Conservation (phyloP, 2,888 invertebrate species). For the Stenchaetothrips biformis region DNA sequence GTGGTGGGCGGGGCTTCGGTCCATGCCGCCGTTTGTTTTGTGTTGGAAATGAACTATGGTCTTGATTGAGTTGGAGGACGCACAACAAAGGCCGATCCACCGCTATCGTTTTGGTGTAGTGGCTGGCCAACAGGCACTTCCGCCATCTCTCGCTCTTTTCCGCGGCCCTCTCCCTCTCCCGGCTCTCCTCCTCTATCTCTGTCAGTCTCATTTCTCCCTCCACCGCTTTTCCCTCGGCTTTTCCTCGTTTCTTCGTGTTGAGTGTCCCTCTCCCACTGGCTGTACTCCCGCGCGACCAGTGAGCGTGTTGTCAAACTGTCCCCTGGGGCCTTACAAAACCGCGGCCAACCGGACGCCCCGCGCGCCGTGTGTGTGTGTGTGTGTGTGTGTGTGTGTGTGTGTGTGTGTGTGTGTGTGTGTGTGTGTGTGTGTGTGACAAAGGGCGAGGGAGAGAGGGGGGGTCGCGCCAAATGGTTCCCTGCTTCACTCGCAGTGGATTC, state of each 20-base stretch:
- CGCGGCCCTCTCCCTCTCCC: neutral
- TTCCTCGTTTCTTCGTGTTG: neutral
- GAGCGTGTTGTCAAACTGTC: slow-evolving; percentile 10
- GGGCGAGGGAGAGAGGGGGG: neutral
- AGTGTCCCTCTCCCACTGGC: neutral
- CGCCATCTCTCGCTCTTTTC: neutral
- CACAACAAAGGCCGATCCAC: no score
- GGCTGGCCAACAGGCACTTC: no score
- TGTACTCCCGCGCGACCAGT: neutral
- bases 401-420: neutral
- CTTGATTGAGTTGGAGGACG: no score
- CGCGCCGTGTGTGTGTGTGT: neutral
- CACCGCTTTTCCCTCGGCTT: neutral
- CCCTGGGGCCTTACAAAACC: slow-evolving; percentile 1
- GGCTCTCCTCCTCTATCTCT: no score
- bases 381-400: neutral
- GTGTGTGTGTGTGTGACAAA: neutral
- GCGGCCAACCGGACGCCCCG: neutral
- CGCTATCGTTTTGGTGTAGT: no score
- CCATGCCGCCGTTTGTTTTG: no score
- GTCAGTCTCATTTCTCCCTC: neutral
- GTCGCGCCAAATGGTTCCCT: no score
- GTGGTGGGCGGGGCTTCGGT: no score
- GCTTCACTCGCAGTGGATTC: no score
- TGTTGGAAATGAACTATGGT: no score